Conservation (phyloP, 2,797 vertebrate species). For the Adrianichthys oophorus region DNA sequence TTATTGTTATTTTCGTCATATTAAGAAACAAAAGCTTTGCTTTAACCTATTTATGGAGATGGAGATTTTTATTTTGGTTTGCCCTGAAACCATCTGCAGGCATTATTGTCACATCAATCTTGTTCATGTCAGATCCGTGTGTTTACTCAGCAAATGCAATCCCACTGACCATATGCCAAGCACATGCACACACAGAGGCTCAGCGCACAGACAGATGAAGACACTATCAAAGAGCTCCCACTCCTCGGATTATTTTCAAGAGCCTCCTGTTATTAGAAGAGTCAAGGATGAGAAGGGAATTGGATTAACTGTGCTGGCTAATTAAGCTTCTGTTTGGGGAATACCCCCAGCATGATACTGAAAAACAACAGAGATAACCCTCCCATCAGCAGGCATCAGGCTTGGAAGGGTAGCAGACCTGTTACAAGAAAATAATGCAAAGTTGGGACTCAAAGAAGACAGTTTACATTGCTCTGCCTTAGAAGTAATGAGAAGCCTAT, state of each 20-base stretch:
- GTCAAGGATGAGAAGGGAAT: constrained; percentile 31
- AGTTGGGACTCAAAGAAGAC: constrained; percentile 16
- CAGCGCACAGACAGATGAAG: constrained; percentile 11
- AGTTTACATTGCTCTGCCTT: neutral
- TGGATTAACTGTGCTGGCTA: constrained; percentile 52
- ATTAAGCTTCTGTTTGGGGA: constrained; percentile 72
- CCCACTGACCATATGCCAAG: neutral
- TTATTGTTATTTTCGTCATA: no score
- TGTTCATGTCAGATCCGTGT: constrained; percentile 14
- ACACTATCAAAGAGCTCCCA: constrained; percentile 17
- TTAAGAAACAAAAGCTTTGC: no score
- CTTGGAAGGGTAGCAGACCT: constrained; percentile 23
- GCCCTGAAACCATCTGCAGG: constrained; percentile 7
- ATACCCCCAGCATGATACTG: constrained; percentile 55
- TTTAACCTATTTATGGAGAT: neutral
- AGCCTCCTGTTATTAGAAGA: constrained; percentile 41
- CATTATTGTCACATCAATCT: constrained; percentile 16
- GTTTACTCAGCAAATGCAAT: constrained; percentile 1
- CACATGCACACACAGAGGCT: constrained; percentile 21
- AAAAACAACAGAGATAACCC: constrained; percentile 52
- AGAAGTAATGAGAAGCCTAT: constrained; percentile 18
- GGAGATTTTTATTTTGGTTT: neutral
- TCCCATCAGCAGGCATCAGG: constrained; percentile 23
- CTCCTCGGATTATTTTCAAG: constrained; percentile 22
- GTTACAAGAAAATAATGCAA: constrained; percentile 6